These are phyloP conservation scores for Cepaea nemoralis DNA, from an alignment of 1,140 invertebrate species.

Conservation along the genomic window DNA sequence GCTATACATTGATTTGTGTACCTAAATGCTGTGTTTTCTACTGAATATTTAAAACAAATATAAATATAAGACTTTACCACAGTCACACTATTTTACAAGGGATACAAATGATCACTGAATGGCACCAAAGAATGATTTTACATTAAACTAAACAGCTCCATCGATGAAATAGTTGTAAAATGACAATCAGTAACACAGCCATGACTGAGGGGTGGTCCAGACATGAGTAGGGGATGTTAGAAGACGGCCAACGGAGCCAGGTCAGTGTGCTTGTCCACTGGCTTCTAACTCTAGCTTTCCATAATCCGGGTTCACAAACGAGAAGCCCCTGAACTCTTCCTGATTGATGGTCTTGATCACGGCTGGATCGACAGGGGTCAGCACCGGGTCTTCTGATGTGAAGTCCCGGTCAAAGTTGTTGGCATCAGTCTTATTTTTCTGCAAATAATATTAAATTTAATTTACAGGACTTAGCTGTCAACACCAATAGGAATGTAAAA, in stretches of 20 bases:
- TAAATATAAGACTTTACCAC: background rate
- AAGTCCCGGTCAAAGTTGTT: conserved; percentile 99
- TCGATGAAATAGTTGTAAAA: conserved; percentile 6
- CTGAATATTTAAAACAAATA: conserved; percentile 11
- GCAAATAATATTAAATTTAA: conserved; percentile 70
- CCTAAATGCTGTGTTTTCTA: conserved; percentile 15
- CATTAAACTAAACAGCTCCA: conserved; percentile 12
- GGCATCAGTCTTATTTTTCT: conserved; percentile 98
- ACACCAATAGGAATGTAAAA: too few relatives aligned
- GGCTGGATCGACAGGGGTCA: conserved; percentile 93
- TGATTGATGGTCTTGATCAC: conserved; percentile 93
- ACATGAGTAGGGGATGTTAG: background rate
- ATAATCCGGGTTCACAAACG: conserved; percentile 93
- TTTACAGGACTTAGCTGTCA: too few relatives aligned
- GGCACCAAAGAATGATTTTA: background rate
- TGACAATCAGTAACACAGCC: conserved; percentile 15
- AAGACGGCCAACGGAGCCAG: conserved; percentile 4
- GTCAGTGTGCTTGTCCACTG: conserved; percentile 37
- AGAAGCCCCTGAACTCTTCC: conserved; percentile 97
- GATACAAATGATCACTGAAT: conserved; percentile 12
- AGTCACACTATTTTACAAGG: too few relatives aligned
- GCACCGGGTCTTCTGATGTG: conserved; percentile 95
- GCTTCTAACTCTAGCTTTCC: conserved; percentile 61
- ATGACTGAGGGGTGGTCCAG: conserved; percentile 14
- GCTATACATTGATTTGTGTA: conserved; percentile 14